These are phyloP conservation scores for Lepidothrix coronata DNA, from an alignment of 2,113 vertebrate genomes.

Conservation along the genomic window DNA sequence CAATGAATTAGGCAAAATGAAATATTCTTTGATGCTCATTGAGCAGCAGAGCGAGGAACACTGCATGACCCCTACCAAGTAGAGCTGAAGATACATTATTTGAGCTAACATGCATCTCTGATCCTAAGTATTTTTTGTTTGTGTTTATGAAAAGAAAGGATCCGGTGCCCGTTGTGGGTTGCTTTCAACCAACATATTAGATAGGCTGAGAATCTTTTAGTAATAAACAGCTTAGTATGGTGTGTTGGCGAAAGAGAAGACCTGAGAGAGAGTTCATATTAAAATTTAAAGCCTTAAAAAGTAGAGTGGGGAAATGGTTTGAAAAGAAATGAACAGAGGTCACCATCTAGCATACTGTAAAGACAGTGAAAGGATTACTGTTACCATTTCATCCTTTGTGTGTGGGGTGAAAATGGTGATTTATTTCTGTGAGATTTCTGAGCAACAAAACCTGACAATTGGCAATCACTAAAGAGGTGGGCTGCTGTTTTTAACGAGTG, in stretches of 20 bases:
- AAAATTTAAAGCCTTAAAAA: slow-evolving; percentile 66
- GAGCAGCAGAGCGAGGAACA: background rate
- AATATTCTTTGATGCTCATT: background rate
- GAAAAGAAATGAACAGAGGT: slow-evolving; percentile 16
- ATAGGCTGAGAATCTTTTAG: background rate
- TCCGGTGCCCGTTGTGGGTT: background rate
- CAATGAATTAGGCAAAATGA: slow-evolving; percentile 12
- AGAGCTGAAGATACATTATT: background rate
- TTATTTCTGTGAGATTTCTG: slow-evolving; percentile 51
- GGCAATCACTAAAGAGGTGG: slow-evolving; percentile 6
- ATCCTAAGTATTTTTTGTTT: background rate
- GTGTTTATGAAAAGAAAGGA: background rate
- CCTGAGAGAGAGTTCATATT: slow-evolving; percentile 11
- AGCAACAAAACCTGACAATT: slow-evolving; percentile 28
- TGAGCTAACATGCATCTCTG: background rate
- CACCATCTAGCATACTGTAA: background rate
- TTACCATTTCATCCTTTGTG: slow-evolving; percentile 40
- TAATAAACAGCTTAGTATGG: background rate
- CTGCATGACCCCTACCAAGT: background rate
- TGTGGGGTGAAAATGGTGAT: background rate
- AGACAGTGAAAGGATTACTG: slow-evolving; percentile 19
- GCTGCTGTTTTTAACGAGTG: slow-evolving; percentile 37
- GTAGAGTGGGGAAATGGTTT: background rate
- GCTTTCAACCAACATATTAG: background rate
- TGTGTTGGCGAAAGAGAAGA: background rate